A percentile compares a stretch with the other conserved stretches of the same genome.
Evolutionary conservation across 2,888 invertebrate genomes (phyloP).

Genomic region (Pristionchus maxplancki): DNA sequence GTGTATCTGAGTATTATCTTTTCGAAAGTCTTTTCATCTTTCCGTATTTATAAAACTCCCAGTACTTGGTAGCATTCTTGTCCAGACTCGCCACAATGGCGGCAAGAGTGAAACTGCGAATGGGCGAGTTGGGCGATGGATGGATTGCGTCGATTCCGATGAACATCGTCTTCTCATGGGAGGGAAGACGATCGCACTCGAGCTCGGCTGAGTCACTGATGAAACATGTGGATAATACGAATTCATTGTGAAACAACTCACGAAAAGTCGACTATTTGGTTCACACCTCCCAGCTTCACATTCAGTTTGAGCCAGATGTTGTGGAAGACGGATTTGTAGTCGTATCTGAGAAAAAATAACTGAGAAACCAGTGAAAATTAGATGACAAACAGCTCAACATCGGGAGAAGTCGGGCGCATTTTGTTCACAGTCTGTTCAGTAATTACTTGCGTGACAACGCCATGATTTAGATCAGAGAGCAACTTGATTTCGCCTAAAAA

Average conservation of each 20-base stretch:
- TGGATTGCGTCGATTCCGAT: constrained; percentile 67
- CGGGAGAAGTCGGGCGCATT: neutral
- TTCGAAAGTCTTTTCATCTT: too few species aligned
- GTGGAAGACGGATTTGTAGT: constrained; percentile 53
- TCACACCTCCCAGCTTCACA: constrained; percentile 61
- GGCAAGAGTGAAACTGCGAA: constrained; percentile 57
- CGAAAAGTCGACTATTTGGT: constrained; percentile 52
- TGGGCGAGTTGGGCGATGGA: constrained; percentile 54
- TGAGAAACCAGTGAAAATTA: neutral
- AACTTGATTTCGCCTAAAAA: constrained; percentile 54
- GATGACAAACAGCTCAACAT: neutral
- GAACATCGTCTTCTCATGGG: constrained; percentile 54
- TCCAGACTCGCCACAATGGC: constrained; percentile 60
- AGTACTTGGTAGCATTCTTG: constrained; percentile 55
- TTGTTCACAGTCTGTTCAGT: constrained; percentile 5
- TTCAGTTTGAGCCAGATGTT: constrained; percentile 63
- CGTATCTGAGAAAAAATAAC: neutral
- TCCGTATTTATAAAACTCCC: too few species aligned
- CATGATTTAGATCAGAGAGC: constrained; percentile 51
- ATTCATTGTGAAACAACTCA: neutral
- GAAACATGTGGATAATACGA: neutral
- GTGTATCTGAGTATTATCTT: constrained; percentile 51
- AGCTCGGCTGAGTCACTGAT: neutral
- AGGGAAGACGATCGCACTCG: neutral
- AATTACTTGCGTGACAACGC: constrained; percentile 55